Conservation (phyloP, 2,797 vertebrate species). For the Alcedo atthis region DNA sequence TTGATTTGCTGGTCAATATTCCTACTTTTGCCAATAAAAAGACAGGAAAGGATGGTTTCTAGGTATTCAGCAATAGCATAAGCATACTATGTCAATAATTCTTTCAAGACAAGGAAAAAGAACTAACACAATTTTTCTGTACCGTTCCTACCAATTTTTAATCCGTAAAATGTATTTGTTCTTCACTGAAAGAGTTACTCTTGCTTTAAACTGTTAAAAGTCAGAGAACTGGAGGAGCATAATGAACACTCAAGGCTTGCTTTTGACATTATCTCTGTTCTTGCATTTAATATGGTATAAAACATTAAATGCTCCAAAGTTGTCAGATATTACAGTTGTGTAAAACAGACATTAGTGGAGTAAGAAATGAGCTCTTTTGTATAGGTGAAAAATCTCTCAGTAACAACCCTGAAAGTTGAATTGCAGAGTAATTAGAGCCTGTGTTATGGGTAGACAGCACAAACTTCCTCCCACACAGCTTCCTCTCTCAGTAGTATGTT, state of each 20-base stretch:
- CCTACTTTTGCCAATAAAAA: not conserved
- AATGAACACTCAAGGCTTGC: not conserved
- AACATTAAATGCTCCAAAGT: not conserved
- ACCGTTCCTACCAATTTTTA: not conserved
- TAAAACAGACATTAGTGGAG: slow-evolving; percentile 1
- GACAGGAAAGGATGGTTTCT: not conserved
- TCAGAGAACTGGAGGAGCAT: not conserved
- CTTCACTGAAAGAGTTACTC: not conserved
- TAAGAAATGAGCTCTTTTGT: not conserved
- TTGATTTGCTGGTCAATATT: not conserved
- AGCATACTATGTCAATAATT: not conserved
- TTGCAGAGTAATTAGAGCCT: slow-evolving; percentile 13
- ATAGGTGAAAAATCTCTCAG: not conserved
- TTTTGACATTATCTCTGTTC: slow-evolving; percentile 1
- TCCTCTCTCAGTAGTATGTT: slow-evolving; percentile 17
- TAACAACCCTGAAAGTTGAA: not conserved
- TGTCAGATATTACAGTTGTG: not conserved
- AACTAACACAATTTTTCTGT: not conserved
- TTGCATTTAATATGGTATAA: not conserved
- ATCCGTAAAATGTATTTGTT: not conserved
- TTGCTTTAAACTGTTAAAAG: not conserved
- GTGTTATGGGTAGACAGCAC: slow-evolving; percentile 5
- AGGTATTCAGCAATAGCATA: not conserved
- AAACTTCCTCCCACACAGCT: slow-evolving; percentile 9
- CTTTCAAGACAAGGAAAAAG: not conserved